Percentiles rank a stretch among this genome's conserved stretches.
Conservation (phyloP, 64 coral and sea anemone species). For the Hydrozoanthus tunicans region DNA sequence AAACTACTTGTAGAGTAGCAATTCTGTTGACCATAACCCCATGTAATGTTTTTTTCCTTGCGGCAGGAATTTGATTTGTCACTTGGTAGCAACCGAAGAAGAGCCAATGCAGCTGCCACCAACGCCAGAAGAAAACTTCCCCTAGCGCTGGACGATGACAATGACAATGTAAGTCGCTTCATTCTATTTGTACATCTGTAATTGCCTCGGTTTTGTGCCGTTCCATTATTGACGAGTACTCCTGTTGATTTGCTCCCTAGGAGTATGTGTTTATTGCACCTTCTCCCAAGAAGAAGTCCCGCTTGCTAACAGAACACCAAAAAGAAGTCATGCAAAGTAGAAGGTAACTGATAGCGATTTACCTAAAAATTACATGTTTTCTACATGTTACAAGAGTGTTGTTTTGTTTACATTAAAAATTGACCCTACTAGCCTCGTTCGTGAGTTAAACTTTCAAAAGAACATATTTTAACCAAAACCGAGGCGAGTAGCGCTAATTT, state of each 20-base stretch:
- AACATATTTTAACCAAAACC: too few relatives aligned
- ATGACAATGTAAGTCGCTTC: constrained; percentile 63
- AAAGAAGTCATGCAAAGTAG: constrained; percentile 81
- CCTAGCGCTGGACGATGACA: constrained; percentile 79
- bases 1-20: not conserved
- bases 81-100: constrained; percentile 25
- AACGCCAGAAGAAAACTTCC: constrained; percentile 93
- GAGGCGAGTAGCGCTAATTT: too few relatives aligned
- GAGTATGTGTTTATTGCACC: constrained; percentile 94
- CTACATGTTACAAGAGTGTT: too few relatives aligned
- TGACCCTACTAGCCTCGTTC: too few relatives aligned
- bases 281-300: constrained; percentile 92
- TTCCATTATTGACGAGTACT: not conserved
- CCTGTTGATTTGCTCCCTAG: constrained; percentile 30
- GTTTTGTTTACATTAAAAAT: too few relatives aligned
- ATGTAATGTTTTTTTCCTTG: not conserved
- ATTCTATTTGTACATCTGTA: not conserved
- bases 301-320: constrained; percentile 94
- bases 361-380: too few relatives aligned
- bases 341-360: constrained; percentile 44
- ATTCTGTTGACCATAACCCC: not conserved
- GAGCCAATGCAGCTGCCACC: constrained; percentile 57
- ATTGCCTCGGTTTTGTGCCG: not conserved
- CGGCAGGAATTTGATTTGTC: constrained; percentile 11
- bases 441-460: too few relatives aligned